phyloP scores from a whole-genome alignment of 2,888 invertebrate species.

The Drosophila setosimentum region DNA sequence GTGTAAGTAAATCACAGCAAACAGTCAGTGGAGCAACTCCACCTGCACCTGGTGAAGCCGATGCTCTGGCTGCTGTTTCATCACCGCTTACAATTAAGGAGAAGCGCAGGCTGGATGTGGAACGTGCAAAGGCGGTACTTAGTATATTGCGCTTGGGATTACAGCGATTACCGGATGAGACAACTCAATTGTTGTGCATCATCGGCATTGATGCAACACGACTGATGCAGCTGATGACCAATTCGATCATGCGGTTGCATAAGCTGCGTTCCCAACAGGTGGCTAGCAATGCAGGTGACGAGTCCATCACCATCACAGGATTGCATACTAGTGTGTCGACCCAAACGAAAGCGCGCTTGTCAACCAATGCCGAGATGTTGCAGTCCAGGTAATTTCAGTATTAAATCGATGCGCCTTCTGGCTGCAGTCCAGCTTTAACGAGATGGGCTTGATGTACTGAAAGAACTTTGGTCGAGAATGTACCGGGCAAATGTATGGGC shows the following conservation, averaged over 20 bases:
- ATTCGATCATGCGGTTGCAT: constrained; percentile 32
- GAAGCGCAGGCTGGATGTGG: constrained; percentile 37
- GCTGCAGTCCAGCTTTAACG: constrained; percentile 40
- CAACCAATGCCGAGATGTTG: constrained; percentile 15
- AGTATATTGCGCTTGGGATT: constrained; percentile 52
- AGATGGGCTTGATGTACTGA: constrained; percentile 33
- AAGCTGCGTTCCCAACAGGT: constrained; percentile 32
- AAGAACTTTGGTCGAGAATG: constrained; percentile 33
- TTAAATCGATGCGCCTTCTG: no score
- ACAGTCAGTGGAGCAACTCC: no score
- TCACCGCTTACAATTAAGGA: constrained; percentile 16
- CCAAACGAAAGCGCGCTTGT: constrained; percentile 38
- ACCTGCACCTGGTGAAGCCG: no score
- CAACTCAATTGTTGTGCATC: constrained; percentile 45
- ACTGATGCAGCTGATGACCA: constrained; percentile 39
- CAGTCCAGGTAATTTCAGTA: constrained; percentile 40
- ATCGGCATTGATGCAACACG: constrained; percentile 43
- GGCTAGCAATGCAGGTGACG: not conserved
- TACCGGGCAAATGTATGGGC: constrained; percentile 36
- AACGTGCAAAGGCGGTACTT: constrained; percentile 33
- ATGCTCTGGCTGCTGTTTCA: no score
- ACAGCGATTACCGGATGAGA: constrained; percentile 39
- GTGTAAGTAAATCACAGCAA: no score
- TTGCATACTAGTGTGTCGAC: constrained; percentile 37
- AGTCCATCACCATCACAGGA: not conserved